Percentiles rank a stretch among this genome's conserved stretches.
Conservation (phyloP, 1,140 invertebrate genomes). For the Octopus sinensis region DNA sequence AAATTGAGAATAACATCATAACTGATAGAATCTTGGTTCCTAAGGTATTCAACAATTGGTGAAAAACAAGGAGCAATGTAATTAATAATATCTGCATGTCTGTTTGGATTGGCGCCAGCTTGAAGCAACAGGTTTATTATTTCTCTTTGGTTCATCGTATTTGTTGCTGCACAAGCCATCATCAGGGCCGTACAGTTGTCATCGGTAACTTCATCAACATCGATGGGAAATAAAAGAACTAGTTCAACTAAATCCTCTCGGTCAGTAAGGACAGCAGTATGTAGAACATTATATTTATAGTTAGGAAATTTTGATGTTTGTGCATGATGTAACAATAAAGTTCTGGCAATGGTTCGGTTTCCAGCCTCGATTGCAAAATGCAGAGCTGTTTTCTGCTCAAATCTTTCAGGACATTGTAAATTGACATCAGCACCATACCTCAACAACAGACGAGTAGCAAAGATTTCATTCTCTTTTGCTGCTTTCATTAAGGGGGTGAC, state of each 20-base stretch:
- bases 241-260: constrained; percentile 62
- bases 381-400: constrained; percentile 67
- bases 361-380: constrained; percentile 80
- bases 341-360: constrained; percentile 73
- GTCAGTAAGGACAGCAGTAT: constrained; percentile 71
- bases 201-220: constrained; percentile 62
- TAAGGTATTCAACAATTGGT: constrained; percentile 79
- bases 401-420: constrained; percentile 40
- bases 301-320: constrained; percentile 65
- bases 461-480: constrained; percentile 43
- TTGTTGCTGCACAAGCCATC: constrained; percentile 78
- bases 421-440: constrained; percentile 79
- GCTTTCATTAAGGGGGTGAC: constrained; percentile 77
- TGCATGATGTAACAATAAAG: constrained; percentile 74
- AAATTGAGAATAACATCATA: constrained; percentile 70
- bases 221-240: constrained; percentile 65
- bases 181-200: constrained; percentile 78
- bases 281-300: constrained; percentile 78
- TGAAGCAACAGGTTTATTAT: constrained; percentile 67
- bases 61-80: constrained; percentile 61
- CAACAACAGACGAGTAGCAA: constrained; percentile 72
- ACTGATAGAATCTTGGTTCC: constrained; percentile 67
- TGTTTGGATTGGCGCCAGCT: constrained; percentile 60
- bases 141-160: constrained; percentile 65
- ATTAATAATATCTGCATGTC: constrained; percentile 62